Conservation (phyloP, 2,797 vertebrate species). For the Sebastes trivittatus region DNA sequence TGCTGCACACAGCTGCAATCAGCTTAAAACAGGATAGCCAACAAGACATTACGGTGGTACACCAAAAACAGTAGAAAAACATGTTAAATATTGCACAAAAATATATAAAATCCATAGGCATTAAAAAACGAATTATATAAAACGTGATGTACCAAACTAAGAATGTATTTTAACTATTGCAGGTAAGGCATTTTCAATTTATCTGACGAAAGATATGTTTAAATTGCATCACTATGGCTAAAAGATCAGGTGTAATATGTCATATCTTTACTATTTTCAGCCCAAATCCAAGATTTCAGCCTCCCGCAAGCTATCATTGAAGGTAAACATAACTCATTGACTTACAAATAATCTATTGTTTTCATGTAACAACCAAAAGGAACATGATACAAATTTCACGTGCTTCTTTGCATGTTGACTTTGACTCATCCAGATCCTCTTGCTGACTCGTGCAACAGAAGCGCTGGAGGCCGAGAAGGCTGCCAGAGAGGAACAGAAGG, state of each 20-base stretch:
- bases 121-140: no score
- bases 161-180: background rate
- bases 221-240: background rate
- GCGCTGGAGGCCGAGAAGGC: constrained; percentile 82
- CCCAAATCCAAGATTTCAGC: constrained; percentile 93
- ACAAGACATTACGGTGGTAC: no score
- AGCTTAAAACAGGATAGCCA: no score
- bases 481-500: constrained; percentile 86
- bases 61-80: no score
- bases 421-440: constrained; percentile 83
- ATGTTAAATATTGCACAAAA: no score
- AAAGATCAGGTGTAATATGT: background rate
- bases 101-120: no score
- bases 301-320: constrained; percentile 90
- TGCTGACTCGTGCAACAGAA: constrained; percentile 89
- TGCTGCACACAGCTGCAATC: no score
- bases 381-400: background rate
- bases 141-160: background rate
- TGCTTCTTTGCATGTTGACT: background rate
- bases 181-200: background rate
- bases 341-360: background rate
- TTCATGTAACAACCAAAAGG: background rate
- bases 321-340: constrained; percentile 76
- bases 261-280: constrained; percentile 64
- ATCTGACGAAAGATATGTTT: background rate